A percentile compares a stretch with the other conserved stretches of the same genome.
phyloP scores from a whole-genome alignment of 2,113 vertebrate species.

The Anas platyrhynchos region DNA sequence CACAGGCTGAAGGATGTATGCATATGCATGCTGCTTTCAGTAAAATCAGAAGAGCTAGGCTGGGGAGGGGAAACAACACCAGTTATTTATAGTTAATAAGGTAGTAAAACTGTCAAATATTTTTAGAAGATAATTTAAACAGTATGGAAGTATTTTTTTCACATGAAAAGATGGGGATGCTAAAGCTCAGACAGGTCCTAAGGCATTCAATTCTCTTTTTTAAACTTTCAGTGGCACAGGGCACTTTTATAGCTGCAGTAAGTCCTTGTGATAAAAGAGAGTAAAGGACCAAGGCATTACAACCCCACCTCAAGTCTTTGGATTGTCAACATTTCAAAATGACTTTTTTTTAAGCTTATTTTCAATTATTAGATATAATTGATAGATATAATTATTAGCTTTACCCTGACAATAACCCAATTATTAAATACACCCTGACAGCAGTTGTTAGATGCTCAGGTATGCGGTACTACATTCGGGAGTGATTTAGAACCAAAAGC shows the following conservation, averaged over 20 bases:
- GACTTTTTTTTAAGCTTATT: not conserved
- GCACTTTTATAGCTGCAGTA: not conserved
- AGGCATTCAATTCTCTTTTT: not conserved
- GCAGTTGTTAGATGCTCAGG: not conserved
- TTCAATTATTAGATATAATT: no score
- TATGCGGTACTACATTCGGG: not conserved
- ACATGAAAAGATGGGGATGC: not conserved
- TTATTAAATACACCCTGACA: not conserved
- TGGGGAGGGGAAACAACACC: not conserved
- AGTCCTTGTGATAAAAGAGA: not conserved
- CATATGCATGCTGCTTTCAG: not conserved
- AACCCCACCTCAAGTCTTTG: not conserved
- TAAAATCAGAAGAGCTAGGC: not conserved
- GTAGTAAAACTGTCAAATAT: not conserved
- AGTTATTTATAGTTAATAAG: not conserved
- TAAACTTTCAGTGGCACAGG: not conserved
- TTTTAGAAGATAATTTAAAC: conserved; percentile 13
- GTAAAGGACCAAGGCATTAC: not conserved
- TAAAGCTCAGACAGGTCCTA: not conserved
- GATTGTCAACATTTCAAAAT: not conserved
- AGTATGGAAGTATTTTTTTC: not conserved
- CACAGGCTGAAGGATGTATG: not conserved
- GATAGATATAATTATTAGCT: no score
- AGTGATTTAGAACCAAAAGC: not conserved
- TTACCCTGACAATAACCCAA: no score